Percentiles rank a stretch among this genome's conserved stretches.
Evolutionary conservation across 2,888 invertebrate genomes (phyloP).

Genomic region (Sylvicola cinctus): DNA sequence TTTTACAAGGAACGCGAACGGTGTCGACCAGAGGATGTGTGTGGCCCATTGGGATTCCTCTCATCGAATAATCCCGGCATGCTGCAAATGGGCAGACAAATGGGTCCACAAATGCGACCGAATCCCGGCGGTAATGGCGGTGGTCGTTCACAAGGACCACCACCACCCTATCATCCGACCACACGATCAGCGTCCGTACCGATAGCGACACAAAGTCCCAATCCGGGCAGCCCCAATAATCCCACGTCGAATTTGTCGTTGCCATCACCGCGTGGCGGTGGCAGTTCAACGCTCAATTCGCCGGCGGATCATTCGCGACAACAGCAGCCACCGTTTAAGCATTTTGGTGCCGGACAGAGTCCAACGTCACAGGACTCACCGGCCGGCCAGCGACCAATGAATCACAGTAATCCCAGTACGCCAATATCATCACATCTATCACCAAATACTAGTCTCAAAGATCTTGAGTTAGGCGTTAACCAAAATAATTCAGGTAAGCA

Average conservation of each 20-base stretch:
- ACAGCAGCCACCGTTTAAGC: conserved; percentile 17
- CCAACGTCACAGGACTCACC: conserved; percentile 41
- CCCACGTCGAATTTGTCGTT: conserved; percentile 47
- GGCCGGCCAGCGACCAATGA: conserved; percentile 20
- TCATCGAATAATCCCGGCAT: too few species aligned
- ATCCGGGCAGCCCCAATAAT: conserved; percentile 50
- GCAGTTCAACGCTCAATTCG: conserved; percentile 39
- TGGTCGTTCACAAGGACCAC: conserved; percentile 38
- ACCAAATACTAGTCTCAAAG: conserved; percentile 27
- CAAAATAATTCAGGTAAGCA: conserved; percentile 4
- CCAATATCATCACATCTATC: conserved; percentile 43
- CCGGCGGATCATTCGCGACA: conserved; percentile 34
- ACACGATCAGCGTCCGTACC: conserved; percentile 53
- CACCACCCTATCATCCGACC: conserved; percentile 55
- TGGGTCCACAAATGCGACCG: conserved; percentile 15
- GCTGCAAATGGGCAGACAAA: too few species aligned
- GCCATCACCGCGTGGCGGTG: conserved; percentile 38
- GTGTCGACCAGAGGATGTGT: conserved; percentile 11
- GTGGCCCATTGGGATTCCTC: too few species aligned
- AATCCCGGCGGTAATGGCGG: background rate
- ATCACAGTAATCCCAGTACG: conserved; percentile 51
- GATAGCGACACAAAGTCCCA: conserved; percentile 51
- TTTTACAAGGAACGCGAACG: conserved; percentile 50
- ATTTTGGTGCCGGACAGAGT: conserved; percentile 36
- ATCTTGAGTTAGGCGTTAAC: conserved; percentile 13